Evolutionary conservation across 2,113 vertebrate genomes (phyloP).

Genomic region (Isurus oxyrinchus): DNA sequence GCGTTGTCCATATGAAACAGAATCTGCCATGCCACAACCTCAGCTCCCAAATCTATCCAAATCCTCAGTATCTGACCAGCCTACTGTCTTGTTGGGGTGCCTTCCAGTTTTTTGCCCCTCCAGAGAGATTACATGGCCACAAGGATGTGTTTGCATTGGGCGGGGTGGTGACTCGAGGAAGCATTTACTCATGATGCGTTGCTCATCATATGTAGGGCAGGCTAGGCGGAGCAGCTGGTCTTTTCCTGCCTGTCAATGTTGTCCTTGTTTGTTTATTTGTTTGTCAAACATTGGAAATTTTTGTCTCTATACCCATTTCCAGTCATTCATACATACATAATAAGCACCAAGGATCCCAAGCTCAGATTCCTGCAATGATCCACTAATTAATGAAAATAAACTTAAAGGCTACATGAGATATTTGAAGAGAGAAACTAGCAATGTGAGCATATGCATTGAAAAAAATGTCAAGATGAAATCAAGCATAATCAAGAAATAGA

Average conservation of each 20-base stretch:
- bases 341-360: not conserved
- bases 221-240: not conserved
- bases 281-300: not conserved
- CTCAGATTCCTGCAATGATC: not conserved
- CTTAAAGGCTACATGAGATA: not conserved
- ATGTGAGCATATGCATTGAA: not conserved
- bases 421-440: not conserved
- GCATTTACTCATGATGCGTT: not conserved
- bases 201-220: not conserved
- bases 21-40: too few species aligned
- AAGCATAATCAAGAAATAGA: not conserved
- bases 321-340: not conserved
- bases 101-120: not conserved
- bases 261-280: not conserved
- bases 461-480: not conserved
- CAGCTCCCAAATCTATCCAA: too few species aligned
- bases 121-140: not conserved
- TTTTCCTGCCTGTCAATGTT: not conserved
- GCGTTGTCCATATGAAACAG: too few species aligned
- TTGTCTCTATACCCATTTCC: not conserved
- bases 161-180: not conserved
- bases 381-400: not conserved
- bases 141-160: not conserved
- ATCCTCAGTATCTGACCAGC: too few species aligned
- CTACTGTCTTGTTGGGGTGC: too few species aligned